Conservation (phyloP, 2,888 invertebrate species). For the Platycheirus rosarum region DNA sequence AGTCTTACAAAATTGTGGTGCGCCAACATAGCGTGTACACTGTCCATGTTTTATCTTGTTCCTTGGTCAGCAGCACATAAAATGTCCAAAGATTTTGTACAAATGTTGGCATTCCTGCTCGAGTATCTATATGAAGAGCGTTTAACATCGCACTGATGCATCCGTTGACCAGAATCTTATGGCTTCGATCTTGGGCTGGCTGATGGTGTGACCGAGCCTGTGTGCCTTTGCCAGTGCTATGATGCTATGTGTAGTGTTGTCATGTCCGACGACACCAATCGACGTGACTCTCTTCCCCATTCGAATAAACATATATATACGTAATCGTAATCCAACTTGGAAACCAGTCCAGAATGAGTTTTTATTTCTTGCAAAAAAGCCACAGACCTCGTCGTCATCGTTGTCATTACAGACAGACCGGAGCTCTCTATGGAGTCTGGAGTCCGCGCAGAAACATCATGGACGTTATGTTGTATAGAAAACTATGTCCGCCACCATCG, state of each 20-base stretch:
- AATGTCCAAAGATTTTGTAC: conserved; percentile 64
- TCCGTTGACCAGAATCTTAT: conserved; percentile 25
- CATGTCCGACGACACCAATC: conserved; percentile 74
- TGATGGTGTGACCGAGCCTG: conserved; percentile 24
- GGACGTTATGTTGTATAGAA: conserved; percentile 1
- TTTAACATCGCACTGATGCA: conserved; percentile 6
- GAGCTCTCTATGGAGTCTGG: conserved; percentile 42
- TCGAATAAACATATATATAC: background rate
- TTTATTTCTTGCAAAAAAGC: conserved; percentile 42
- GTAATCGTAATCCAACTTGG: background rate
- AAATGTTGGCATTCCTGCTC: conserved; percentile 56
- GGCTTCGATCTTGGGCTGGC: conserved; percentile 16
- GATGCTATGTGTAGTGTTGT: conserved; percentile 68
- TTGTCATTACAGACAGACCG: conserved; percentile 67
- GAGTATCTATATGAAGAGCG: background rate
- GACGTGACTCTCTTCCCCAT: conserved; percentile 59
- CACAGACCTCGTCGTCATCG: conserved; percentile 43
- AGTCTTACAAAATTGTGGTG: conserved; percentile 41
- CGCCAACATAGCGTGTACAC: conserved; percentile 74
- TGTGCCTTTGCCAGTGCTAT: conserved; percentile 11
- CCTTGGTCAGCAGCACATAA: conserved; percentile 68
- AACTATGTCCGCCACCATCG: conserved; percentile 13
- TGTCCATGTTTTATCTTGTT: conserved; percentile 73
- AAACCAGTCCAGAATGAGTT: conserved; percentile 30
- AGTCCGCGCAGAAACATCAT: background rate